Conservation (phyloP, 1,140 invertebrate species). For the Bombyx mori region DNA sequence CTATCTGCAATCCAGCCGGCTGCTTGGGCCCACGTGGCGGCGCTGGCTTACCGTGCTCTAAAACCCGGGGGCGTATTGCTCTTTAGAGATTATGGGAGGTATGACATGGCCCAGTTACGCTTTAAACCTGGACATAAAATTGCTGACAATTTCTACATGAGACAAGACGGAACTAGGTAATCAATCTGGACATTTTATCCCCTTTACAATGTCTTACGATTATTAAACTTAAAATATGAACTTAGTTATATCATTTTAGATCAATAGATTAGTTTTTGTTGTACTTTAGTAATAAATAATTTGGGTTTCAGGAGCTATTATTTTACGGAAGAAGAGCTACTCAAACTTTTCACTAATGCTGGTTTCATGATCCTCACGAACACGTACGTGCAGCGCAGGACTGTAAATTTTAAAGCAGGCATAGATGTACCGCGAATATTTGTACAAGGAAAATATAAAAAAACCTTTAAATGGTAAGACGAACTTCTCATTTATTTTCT, state of each 20-base stretch:
- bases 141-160: conserved; percentile 93
- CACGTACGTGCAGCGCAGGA: conserved; percentile 87
- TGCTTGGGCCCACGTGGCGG: conserved; percentile 82
- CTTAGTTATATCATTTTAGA: not conserved
- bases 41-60: conserved; percentile 78
- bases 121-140: conserved; percentile 96
- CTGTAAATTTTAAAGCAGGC: conserved; percentile 92
- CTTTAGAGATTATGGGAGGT: conserved; percentile 97
- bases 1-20: conserved; percentile 93
- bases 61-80: conserved; percentile 88
- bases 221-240: not conserved
- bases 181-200: conserved; percentile 2
- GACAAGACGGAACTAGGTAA: conserved; percentile 97
- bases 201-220: not conserved
- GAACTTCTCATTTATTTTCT: not conserved
- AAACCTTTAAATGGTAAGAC: conserved; percentile 63
- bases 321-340: conserved; percentile 80
- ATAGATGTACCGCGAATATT: conserved; percentile 92
- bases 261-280: not conserved
- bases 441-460: conserved; percentile 89
- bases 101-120: conserved; percentile 96
- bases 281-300: not conserved
- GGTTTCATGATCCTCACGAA: conserved; percentile 81
- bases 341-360: conserved; percentile 73
- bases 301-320: conserved; percentile 82